Conservation (phyloP, 2,888 invertebrate species). For the Villa cingulata region DNA sequence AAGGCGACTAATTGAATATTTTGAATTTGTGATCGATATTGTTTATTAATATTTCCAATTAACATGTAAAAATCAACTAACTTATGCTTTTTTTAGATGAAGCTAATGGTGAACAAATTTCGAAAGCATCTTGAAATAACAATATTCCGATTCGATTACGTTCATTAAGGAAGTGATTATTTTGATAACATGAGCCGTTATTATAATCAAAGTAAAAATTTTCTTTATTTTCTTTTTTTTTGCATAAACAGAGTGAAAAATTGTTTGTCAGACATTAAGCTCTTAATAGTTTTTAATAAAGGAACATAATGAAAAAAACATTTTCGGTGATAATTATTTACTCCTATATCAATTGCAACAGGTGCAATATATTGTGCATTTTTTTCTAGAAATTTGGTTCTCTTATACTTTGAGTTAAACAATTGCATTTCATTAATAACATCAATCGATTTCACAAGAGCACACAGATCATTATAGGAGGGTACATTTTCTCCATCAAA, state of each 20-base stretch:
- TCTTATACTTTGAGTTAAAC: not conserved
- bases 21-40: conserved; percentile 17
- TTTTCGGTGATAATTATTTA: conserved; percentile 6
- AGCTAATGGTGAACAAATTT: conserved; percentile 24
- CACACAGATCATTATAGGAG: no score
- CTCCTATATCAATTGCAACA: not conserved
- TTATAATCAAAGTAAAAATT: conserved; percentile 1
- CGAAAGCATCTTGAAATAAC: conserved; percentile 23
- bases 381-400: not conserved
- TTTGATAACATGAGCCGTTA: conserved; percentile 10
- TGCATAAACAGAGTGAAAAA: not conserved
- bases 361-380: conserved; percentile 2
- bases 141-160: conserved; percentile 13
- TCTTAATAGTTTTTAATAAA: conserved; percentile 7
- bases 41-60: conserved; percentile 18
- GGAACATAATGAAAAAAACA: conserved; percentile 10
- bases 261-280: conserved; percentile 5
- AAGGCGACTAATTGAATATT: conserved; percentile 21
- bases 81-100: conserved; percentile 21
- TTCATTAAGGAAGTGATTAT: conserved; percentile 9
- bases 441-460: no score
- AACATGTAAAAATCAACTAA: conserved; percentile 21
- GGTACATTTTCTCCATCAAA: no score
- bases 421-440: no score
- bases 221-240: not conserved